These are phyloP conservation scores for Notarius lentiginosus DNA, from an alignment of 2,113 vertebrate species.

Conservation along the genomic window DNA sequence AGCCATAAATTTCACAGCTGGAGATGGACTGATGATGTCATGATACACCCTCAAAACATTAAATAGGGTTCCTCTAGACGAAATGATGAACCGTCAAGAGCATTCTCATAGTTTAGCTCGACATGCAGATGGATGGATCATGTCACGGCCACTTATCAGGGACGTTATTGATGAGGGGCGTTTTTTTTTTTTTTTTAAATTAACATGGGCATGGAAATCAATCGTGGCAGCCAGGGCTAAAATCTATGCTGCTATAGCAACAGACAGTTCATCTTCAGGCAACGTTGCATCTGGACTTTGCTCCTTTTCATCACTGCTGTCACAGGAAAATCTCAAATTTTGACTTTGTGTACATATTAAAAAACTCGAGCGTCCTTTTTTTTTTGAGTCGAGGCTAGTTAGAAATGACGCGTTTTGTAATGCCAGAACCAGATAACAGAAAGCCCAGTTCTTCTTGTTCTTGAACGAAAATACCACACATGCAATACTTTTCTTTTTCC, in stretches of 20 bases:
- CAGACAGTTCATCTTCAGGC: conserved; percentile 52
- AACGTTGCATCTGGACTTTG: conserved; percentile 47
- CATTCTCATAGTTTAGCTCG: not conserved
- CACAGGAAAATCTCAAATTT: not conserved
- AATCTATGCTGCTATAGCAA: conserved; percentile 65
- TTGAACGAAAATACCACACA: not conserved
- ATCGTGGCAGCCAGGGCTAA: conserved; percentile 52
- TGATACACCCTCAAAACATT: not conserved
- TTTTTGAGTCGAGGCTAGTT: not conserved
- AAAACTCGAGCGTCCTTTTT: conserved; percentile 16
- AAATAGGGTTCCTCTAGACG: not conserved
- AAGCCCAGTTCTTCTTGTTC: not conserved
- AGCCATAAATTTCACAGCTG: not conserved
- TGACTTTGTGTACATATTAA: conserved; percentile 12
- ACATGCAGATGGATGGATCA: not conserved
- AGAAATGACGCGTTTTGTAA: conserved; percentile 4
- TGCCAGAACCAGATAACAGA: not conserved
- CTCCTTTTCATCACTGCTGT: conserved; percentile 33
- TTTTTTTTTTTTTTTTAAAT: not conserved
- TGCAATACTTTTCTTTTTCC: not conserved
- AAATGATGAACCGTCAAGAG: not conserved
- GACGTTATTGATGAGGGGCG: not conserved
- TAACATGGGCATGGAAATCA: conserved; percentile 7
- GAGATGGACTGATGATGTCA: not conserved
- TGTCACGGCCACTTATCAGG: not conserved